Conservation (phyloP, 2,797 vertebrate genomes). For the Vipera ursinii region DNA sequence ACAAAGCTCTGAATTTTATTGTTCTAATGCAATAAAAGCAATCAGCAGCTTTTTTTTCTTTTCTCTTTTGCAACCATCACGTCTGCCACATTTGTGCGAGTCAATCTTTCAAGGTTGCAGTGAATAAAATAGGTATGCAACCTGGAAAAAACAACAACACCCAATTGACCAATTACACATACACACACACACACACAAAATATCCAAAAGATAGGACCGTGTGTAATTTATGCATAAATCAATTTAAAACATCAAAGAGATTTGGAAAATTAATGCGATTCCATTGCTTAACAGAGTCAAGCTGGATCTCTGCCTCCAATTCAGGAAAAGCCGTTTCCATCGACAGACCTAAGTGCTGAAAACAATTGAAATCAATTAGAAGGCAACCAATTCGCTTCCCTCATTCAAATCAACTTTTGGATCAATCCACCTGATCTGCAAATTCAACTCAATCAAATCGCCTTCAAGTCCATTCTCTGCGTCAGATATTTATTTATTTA, state of each 20-base stretch:
- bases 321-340: neutral
- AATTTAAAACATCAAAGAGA: neutral
- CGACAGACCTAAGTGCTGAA: neutral
- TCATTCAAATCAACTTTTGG: neutral
- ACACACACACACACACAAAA: neutral
- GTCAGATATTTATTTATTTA: neutral
- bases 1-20: slow-evolving; percentile 5
- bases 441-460: neutral
- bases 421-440: neutral
- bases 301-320: neutral
- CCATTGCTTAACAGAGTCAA: neutral
- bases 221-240: neutral
- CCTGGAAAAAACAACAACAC: too few relatives aligned
- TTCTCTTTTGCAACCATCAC: neutral
- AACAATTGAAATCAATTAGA: neutral
- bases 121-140: neutral
- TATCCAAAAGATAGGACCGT: neutral
- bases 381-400: neutral
- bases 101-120: neutral
- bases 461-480: neutral
- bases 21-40: neutral
- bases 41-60: neutral
- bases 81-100: neutral
- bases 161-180: neutral
- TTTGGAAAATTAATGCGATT: neutral